These are phyloP conservation scores for Tromatobia lineatoria DNA, from an alignment of 2,888 invertebrate genomes.

Conservation along the genomic window DNA sequence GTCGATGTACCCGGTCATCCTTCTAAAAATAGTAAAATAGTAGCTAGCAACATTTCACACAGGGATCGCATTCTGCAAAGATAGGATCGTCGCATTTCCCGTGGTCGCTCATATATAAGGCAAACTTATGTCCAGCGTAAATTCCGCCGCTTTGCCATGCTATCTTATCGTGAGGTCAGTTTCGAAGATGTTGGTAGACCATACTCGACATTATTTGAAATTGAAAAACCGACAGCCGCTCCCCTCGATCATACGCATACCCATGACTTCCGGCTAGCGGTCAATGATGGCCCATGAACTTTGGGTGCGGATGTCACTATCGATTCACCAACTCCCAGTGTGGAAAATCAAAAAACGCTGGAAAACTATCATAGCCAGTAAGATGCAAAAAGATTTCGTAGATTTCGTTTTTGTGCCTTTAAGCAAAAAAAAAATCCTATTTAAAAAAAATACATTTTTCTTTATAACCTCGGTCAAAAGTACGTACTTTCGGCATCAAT, in stretches of 20 bases:
- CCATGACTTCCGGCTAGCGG: slow-evolving; percentile 61
- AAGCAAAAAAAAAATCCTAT: too few relatives aligned
- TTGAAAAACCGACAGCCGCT: slow-evolving; percentile 82
- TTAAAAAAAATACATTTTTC: too few relatives aligned
- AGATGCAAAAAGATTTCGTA: too few relatives aligned
- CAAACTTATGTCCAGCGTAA: slow-evolving; percentile 84
- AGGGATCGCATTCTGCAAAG: slow-evolving; percentile 75
- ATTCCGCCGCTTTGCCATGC: slow-evolving; percentile 79
- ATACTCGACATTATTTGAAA: slow-evolving; percentile 83
- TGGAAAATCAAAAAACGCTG: background rate
- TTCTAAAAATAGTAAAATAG: slow-evolving; percentile 79
- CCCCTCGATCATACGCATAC: slow-evolving; percentile 55
- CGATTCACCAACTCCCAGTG: background rate
- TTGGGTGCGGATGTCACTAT: slow-evolving; percentile 9
- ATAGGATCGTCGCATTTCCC: slow-evolving; percentile 85
- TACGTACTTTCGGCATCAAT: too few relatives aligned
- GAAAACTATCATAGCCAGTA: too few relatives aligned
- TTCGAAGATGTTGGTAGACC: slow-evolving; percentile 78
- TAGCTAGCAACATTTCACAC: slow-evolving; percentile 79
- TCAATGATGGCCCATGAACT: slow-evolving; percentile 45
- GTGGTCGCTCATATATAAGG: slow-evolving; percentile 84
- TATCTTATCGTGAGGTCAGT: slow-evolving; percentile 84
- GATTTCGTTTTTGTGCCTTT: too few relatives aligned
- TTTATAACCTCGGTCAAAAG: too few relatives aligned
- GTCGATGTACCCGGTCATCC: slow-evolving; percentile 49